Percentiles rank a stretch among this genome's conserved stretches.
These are phyloP conservation scores for Pavo muticus DNA, from an alignment of 2,113 vertebrate species.

Conservation along the genomic window DNA sequence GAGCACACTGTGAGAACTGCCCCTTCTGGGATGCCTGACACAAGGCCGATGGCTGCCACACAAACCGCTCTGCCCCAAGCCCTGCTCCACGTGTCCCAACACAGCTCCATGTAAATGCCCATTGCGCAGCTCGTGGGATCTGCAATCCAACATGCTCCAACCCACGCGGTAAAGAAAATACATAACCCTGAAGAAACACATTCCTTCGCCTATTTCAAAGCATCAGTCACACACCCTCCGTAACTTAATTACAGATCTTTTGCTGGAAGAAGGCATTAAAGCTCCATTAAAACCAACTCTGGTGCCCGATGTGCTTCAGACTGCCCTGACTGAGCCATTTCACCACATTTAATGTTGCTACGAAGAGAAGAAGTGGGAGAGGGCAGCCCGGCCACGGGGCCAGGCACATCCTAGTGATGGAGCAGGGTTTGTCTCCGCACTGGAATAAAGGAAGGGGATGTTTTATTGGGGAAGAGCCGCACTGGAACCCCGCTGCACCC, in stretches of 20 bases:
- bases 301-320: neutral
- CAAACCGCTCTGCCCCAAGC: neutral
- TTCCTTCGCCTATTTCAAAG: conserved; percentile 50
- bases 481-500: neutral
- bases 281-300: neutral
- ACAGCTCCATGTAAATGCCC: neutral
- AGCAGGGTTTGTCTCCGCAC: neutral
- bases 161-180: conserved; percentile 7
- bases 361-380: neutral
- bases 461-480: neutral
- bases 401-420: neutral
- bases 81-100: neutral
- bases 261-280: conserved; percentile 33
- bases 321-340: conserved; percentile 18
- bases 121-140: neutral
- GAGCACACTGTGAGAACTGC: neutral
- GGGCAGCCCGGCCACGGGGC: neutral
- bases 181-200: conserved; percentile 52
- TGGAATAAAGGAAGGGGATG: neutral
- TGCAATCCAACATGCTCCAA: conserved; percentile 43
- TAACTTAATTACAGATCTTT: conserved; percentile 55
- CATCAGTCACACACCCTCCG: neutral
- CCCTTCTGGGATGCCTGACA: neutral
- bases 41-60: neutral
- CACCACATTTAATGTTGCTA: neutral